phyloP scores from a whole-genome alignment of 37 sponge, comb jelly and placozoan species.

The Diacarnus erythraeanus region DNA sequence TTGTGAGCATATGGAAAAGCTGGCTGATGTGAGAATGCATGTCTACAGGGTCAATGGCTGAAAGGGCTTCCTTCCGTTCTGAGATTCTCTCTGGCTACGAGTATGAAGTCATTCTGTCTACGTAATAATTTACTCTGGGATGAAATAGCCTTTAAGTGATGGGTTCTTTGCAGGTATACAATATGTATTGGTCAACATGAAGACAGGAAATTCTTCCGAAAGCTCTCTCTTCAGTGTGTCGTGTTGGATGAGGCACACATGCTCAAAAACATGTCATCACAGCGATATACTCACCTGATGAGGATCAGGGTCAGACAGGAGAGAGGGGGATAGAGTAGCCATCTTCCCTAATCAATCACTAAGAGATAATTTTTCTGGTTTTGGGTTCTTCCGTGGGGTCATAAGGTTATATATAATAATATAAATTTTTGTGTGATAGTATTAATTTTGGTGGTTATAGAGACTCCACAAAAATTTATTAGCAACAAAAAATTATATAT shows the following conservation, averaged over 20 bases:
- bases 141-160: background rate
- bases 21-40: background rate
- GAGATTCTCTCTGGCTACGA: slow-evolving; percentile 21
- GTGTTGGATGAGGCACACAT: slow-evolving; percentile 70
- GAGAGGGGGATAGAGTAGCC: too few relatives aligned
- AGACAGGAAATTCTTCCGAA: slow-evolving; percentile 49
- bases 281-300: slow-evolving; percentile 50
- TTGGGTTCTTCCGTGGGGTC: too few relatives aligned
- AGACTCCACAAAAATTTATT: too few relatives aligned
- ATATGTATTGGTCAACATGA: slow-evolving; percentile 26
- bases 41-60: slow-evolving; percentile 22
- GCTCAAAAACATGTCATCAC: slow-evolving; percentile 66
- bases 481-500: too few relatives aligned
- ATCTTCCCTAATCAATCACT: too few relatives aligned
- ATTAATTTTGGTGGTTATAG: too few relatives aligned
- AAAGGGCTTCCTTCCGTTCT: slow-evolving; percentile 6
- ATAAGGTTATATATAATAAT: too few relatives aligned
- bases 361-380: too few relatives aligned
- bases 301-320: slow-evolving; percentile 36
- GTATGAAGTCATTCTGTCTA: slow-evolving; percentile 47
- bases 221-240: slow-evolving; percentile 24
- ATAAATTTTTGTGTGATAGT: too few relatives aligned
- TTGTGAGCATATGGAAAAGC: background rate
- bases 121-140: slow-evolving; percentile 3
- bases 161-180: slow-evolving; percentile 23